Base-by-base conservation (phyloP, 37 sponge, comb jelly and placozoan genomes). In the Oopsacas minuta region DNA sequence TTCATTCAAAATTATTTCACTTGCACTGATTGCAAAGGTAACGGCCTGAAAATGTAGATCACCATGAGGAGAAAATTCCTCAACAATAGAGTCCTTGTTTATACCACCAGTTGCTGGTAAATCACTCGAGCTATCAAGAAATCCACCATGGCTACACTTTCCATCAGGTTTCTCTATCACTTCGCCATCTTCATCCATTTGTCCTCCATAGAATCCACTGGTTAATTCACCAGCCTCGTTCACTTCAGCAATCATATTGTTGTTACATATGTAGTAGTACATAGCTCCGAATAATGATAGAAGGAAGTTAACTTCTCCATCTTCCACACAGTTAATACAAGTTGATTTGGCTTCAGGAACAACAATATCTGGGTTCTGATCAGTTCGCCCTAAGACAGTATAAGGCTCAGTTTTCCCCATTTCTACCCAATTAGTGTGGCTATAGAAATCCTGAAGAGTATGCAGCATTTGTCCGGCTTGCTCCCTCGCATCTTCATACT, bases 381-480 rank as follows among this genome's bases (percentile, higher is more conserved):
- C 20, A 35, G 5, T 35, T 36, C 38, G 37, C 28, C 84, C 88
- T 61, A 87, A 53, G 0, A 87, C 36, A 0, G 7, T 0, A 34
- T 87, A 84, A 0, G 84, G 84, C 32, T 30, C 23, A 0, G 34
- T 22, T 12, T 39, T 85, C 28, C 88, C 85, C 1, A 52, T 88
- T 81, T 84, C 88, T 36, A 88, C 37, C 88, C 88, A 88, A 46
- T 88, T 88, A 36, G 88, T 82, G 75, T 88, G 88, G 36, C 88
- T 88, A 42, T 88, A 88, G 35, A 88, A 88, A 39, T 88, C 89
- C 28, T 88, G 89, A 1, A 88, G 81, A 0, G 89, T 88, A 38
- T 88, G 89, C 15, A 88, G 49, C 61, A 88, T 23, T 1, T 81
- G 84, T 46, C 89, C 89, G 1, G 83, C 46, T 38, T 82, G 52